These are phyloP conservation scores for Pentamera pediparva DNA, from an alignment of 53 echinoderm and acorn worm genomes.

Conservation along the genomic window DNA sequence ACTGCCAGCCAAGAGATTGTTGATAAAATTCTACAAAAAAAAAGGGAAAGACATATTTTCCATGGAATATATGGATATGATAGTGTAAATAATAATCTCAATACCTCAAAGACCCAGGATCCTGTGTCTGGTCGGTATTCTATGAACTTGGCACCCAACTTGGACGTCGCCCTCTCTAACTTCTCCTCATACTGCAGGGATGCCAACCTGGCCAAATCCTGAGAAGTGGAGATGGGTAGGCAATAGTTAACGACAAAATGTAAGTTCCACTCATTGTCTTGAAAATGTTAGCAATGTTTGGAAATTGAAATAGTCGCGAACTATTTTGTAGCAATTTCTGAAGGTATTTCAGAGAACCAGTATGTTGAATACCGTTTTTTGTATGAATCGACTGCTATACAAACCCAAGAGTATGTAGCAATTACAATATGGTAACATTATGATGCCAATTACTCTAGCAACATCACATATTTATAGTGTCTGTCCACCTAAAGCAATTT, in stretches of 20 bases:
- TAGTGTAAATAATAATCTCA: background rate
- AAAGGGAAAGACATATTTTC: background rate
- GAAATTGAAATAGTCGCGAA: too few relatives aligned
- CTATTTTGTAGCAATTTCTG: too few relatives aligned
- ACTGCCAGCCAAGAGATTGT: background rate
- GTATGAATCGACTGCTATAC: too few relatives aligned
- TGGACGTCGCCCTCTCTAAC: slow-evolving; percentile 76
- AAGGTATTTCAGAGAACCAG: too few relatives aligned
- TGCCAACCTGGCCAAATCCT: slow-evolving; percentile 68
- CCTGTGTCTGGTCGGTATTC: slow-evolving; percentile 95
- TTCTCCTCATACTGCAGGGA: slow-evolving; percentile 71
- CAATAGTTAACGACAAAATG: background rate
- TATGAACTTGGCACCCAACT: slow-evolving; percentile 92
- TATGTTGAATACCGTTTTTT: too few relatives aligned
- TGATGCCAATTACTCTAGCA: too few relatives aligned
- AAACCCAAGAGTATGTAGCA: too few relatives aligned
- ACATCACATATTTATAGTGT: too few relatives aligned
- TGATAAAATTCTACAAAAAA: background rate
- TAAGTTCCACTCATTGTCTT: too few relatives aligned
- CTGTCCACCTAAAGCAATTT: too few relatives aligned
- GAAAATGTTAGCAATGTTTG: too few relatives aligned
- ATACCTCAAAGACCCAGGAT: slow-evolving; percentile 94
- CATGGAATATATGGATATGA: background rate
- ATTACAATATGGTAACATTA: too few relatives aligned
- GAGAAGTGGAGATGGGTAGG: background rate